Conservation (phyloP, 2,888 invertebrate species). For the Acleris emargana region DNA sequence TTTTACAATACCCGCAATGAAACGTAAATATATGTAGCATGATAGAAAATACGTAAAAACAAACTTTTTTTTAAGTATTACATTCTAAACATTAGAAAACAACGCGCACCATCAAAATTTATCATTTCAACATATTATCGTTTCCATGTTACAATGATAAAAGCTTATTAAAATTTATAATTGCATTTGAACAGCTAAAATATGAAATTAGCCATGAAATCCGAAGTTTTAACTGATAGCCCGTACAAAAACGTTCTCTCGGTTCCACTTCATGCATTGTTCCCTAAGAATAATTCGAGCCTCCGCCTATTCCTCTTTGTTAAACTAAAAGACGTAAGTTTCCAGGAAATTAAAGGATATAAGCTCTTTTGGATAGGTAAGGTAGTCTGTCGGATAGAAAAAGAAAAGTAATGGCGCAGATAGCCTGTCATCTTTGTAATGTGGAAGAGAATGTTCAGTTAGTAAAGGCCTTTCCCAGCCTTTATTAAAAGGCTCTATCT, state of each 20-base stretch:
- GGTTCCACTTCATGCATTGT: conserved; percentile 61
- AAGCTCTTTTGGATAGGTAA: conserved; percentile 9
- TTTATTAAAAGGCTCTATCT: too few species aligned
- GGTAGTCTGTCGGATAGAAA: conserved; percentile 42
- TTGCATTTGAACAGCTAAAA: background rate
- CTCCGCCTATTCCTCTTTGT: conserved; percentile 36
- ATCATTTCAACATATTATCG: too few species aligned
- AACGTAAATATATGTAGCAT: too few species aligned
- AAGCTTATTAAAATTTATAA: too few species aligned
- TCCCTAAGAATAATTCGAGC: conserved; percentile 70
- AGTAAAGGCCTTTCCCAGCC: conserved; percentile 44
- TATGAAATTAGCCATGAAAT: background rate
- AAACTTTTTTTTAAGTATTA: too few species aligned
- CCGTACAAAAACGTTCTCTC: conserved; percentile 10
- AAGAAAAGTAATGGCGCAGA: conserved; percentile 55
- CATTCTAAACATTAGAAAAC: too few species aligned
- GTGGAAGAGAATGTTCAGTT: conserved; percentile 52
- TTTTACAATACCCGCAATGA: too few species aligned
- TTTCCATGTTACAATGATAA: too few species aligned
- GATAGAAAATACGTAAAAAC: too few species aligned
- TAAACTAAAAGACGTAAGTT: conserved; percentile 3
- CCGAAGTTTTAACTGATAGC: background rate
- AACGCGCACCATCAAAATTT: too few species aligned
- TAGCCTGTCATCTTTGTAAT: conserved; percentile 58
- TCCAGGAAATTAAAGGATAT: background rate